Conservation (phyloP, 1,140 invertebrate species). For the Drosophila melanica region DNA sequence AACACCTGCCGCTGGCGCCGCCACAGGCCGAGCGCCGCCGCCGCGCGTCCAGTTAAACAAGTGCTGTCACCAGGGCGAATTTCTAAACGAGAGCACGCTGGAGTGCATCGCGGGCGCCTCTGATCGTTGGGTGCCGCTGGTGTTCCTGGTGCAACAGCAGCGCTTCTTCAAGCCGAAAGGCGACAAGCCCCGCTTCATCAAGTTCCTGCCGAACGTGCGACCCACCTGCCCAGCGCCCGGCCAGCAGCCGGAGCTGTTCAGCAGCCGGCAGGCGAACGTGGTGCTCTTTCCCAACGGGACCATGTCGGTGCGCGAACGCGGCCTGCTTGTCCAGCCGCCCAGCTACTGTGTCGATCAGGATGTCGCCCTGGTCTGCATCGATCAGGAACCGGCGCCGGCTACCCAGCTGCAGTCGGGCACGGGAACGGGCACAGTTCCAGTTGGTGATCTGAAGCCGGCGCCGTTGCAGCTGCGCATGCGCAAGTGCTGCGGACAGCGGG, state of each 20-base stretch:
- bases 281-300: slow-evolving; percentile 86
- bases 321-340: slow-evolving; percentile 76
- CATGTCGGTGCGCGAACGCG: slow-evolving; percentile 84
- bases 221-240: slow-evolving; percentile 49
- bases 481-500: slow-evolving; percentile 86
- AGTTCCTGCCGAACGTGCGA: slow-evolving; percentile 61
- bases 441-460: slow-evolving; percentile 48
- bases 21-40: slow-evolving; percentile 29
- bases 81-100: slow-evolving; percentile 58
- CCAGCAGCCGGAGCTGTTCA: slow-evolving; percentile 54
- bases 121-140: slow-evolving; percentile 72
- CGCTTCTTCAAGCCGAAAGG: slow-evolving; percentile 67
- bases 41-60: slow-evolving; percentile 74
- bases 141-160: slow-evolving; percentile 62
- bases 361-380: slow-evolving; percentile 86
- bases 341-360: slow-evolving; percentile 87
- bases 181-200: slow-evolving; percentile 67
- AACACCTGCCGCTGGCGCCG: neutral
- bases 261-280: slow-evolving; percentile 55
- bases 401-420: neutral
- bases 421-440: neutral
- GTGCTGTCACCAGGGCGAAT: slow-evolving; percentile 79
- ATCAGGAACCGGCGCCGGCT: slow-evolving; percentile 23
- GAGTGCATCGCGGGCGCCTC: slow-evolving; percentile 67
- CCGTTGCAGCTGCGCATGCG: slow-evolving; percentile 71